These are phyloP conservation scores for Flexamia atlantica DNA, from an alignment of 2,888 invertebrate genomes.

Conservation along the genomic window DNA sequence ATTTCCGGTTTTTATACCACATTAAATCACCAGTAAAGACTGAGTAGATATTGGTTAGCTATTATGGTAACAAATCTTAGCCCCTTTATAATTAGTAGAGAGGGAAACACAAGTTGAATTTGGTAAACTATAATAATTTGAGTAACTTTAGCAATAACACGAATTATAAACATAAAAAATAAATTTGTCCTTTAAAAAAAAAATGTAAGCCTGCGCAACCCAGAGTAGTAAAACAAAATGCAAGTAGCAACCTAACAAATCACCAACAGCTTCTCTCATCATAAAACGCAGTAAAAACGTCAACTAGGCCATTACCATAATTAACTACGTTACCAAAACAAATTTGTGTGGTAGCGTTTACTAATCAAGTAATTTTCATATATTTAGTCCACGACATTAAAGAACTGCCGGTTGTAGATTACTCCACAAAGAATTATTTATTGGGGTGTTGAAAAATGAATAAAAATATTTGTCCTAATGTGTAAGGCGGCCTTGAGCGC, in stretches of 20 bases:
- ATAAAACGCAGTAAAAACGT: constrained; percentile 11
- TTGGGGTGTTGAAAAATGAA: constrained; percentile 47
- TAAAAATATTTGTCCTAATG: constrained; percentile 43
- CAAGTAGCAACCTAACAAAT: not conserved
- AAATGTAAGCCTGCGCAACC: no score
- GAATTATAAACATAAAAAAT: no score
- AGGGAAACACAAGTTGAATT: no score
- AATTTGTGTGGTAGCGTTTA: constrained; percentile 40
- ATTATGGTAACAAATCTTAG: no score
- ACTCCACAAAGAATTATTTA: constrained; percentile 25
- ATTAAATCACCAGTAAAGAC: no score
- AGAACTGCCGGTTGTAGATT: constrained; percentile 15
- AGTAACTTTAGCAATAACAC: no score
- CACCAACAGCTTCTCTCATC: not conserved
- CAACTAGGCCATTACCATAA: not conserved
- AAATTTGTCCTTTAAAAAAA: no score
- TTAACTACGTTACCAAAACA: constrained; percentile 24
- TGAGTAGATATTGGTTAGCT: no score
- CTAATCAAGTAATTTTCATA: constrained; percentile 46
- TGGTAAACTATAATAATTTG: no score
- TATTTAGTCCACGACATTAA: constrained; percentile 1
- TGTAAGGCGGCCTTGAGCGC: not conserved
- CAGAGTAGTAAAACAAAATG: no score
- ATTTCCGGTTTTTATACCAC: no score
- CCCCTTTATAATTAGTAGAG: no score